phyloP scores from a whole-genome alignment of 1,140 invertebrate genomes.

The Drosophila pallidifrons region DNA sequence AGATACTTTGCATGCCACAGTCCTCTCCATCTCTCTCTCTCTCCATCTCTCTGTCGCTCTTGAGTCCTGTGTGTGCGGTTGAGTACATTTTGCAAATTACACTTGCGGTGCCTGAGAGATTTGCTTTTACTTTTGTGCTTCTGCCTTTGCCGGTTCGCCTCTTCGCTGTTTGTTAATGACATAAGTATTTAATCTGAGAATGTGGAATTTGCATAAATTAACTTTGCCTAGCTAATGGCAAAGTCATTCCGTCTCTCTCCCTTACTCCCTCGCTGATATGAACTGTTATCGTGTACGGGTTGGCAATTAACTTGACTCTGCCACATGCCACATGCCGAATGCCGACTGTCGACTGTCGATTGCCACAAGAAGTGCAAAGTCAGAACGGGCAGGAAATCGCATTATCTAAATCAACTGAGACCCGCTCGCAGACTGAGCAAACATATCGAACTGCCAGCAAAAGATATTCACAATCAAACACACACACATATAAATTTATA shows the following conservation, averaged over 20 bases:
- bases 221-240: constrained; percentile 54
- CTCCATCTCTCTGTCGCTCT: background rate
- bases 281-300: constrained; percentile 5
- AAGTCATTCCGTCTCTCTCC: background rate
- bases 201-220: constrained; percentile 80
- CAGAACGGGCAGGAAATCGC: constrained; percentile 45
- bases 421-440: constrained; percentile 31
- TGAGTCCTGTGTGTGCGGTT: constrained; percentile 45
- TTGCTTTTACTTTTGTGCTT: constrained; percentile 25
- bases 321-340: constrained; percentile 10
- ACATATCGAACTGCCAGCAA: constrained; percentile 25
- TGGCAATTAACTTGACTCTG: constrained; percentile 26
- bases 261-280: background rate
- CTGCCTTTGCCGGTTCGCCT: constrained; percentile 11
- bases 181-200: constrained; percentile 73
- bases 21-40: background rate
- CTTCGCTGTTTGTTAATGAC: constrained; percentile 70
- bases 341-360: too few relatives aligned
- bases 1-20: constrained; percentile 50
- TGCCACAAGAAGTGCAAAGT: constrained; percentile 25
- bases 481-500: background rate
- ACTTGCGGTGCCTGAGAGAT: constrained; percentile 63
- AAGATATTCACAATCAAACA: background rate
- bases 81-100: constrained; percentile 73
- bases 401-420: constrained; percentile 57